Evolutionary conservation across 2,797 vertebrate genomes (phyloP), one percentile per base, ranked within the genome.

Genomic region (Typhlichthys subterraneus): DNA sequence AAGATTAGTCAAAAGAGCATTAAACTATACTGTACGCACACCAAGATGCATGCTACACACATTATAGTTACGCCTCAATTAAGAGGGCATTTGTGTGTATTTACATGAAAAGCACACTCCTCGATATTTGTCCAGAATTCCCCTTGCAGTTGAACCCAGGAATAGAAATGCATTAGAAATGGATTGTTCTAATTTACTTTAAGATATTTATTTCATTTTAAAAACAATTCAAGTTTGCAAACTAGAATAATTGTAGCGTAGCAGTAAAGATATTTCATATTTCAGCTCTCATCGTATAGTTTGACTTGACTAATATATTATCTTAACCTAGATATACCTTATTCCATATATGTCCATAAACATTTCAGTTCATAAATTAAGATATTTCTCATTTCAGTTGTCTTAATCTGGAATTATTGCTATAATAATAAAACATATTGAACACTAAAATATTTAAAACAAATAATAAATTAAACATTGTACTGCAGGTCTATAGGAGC

Each of bases 381-480:
- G 19, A 60, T 67, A 31, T 59, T 55, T 77, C 76, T 78, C 8
- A 79, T 79, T 65, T 45, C 45, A 67, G 50, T 33, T 49, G 54
- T 61, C 59, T 69, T 76, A 65, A 76, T 23, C 13, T 57, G 77
- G 75, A 85, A 74, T 77, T 77, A 89, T 70, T 45, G 14, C 69
- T 49, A 64, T 61, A 81, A 81, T 83, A 77, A 56, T 29, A 29
- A 29, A 29, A 29, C 23, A 29, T 29, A 29, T 29, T 29, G 23
- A 29, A 29, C 23, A 29, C 23, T 38, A 46, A 77, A 82, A 75
- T 59, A 57, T 76, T 70, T 17, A 54, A 68, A 70, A 62, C 53
- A 53, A 72, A 50, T 74, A 83, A 77, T 15, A 69, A 61, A 79
- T 77, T 51, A 80, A 80, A 82, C 46, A 59, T 58, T 64, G 50